phyloP scores from a whole-genome alignment of 2,113 vertebrate species.

The Hippocampus mohnikei region DNA sequence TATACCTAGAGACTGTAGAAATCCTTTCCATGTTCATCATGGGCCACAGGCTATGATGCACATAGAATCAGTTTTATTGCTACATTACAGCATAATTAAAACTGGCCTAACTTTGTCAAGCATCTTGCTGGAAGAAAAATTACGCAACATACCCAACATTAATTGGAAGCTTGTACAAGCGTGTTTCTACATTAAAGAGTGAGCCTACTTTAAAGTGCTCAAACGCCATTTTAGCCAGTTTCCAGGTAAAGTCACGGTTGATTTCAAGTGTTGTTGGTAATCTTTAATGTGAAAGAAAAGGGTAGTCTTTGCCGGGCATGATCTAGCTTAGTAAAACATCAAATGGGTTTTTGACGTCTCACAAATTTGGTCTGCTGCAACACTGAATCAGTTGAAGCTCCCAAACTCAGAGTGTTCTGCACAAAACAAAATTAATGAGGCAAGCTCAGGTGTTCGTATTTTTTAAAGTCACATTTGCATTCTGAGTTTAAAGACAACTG shows the following conservation, averaged over 20 bases:
- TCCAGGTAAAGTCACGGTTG: not conserved
- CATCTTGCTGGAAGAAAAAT: slow-evolving; percentile 23
- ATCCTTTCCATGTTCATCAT: slow-evolving; percentile 6
- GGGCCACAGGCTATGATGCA: slow-evolving; percentile 30
- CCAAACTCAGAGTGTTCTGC: not conserved
- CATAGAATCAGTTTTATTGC: slow-evolving; percentile 30
- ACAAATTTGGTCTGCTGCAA: not conserved
- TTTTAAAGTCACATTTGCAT: not conserved
- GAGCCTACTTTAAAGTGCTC: not conserved
- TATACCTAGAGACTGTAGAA: slow-evolving; percentile 50
- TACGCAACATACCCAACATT: slow-evolving; percentile 24
- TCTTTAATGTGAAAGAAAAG: not conserved
- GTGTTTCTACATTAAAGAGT: slow-evolving; percentile 13
- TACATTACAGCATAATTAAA: slow-evolving; percentile 35
- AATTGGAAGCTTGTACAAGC: slow-evolving; percentile 27
- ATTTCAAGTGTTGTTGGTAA: not conserved
- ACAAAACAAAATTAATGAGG: too few relatives aligned
- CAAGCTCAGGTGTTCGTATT: not conserved
- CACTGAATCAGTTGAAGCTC: not conserved
- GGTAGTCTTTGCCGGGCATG: not conserved
- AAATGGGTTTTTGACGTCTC: not conserved
- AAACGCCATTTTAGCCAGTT: not conserved
- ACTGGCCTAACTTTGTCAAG: slow-evolving; percentile 23
- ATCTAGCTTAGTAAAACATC: not conserved
- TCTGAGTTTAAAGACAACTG: not conserved